phyloP scores from a whole-genome alignment of 2,888 invertebrate genomes.

The Nomada lathburiana region DNA sequence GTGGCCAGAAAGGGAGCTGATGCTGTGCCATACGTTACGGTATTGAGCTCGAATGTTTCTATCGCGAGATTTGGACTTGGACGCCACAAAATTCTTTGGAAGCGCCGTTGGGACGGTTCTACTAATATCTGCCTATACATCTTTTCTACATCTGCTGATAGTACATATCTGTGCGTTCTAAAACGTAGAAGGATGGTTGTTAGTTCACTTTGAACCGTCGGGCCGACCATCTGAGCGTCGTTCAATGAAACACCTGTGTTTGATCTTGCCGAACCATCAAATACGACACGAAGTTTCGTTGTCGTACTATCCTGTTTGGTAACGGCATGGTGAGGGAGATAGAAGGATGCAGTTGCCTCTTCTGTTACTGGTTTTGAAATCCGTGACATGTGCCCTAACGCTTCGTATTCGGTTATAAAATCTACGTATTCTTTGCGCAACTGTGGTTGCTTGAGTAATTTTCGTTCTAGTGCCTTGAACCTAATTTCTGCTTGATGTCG shows the following conservation, averaged over 20 bases:
- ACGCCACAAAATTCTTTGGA: slow-evolving; percentile 4
- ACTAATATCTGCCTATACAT: background rate
- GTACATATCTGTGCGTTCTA: background rate
- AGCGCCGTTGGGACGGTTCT: background rate
- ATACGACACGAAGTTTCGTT: slow-evolving; percentile 1
- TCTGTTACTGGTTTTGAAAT: background rate
- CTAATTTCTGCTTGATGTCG: background rate
- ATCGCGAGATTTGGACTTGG: background rate
- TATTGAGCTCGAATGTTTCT: background rate
- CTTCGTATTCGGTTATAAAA: background rate
- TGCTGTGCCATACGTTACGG: too few species aligned
- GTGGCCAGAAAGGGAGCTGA: too few species aligned
- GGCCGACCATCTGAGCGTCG: background rate
- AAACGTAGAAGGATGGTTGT: background rate
- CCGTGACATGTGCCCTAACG: background rate
- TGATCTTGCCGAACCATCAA: background rate
- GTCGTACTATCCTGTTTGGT: background rate
- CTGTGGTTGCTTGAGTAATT: background rate
- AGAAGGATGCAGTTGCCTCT: background rate
- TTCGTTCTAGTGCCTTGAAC: background rate
- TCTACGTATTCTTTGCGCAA: background rate
- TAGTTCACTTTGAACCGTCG: background rate
- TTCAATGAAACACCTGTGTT: background rate
- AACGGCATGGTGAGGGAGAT: background rate
- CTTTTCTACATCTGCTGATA: background rate